Percentiles rank a stretch among this genome's conserved stretches.
phyloP scores from a whole-genome alignment of 1,140 invertebrate species.

The Pogonomyrmex barbatus region DNA sequence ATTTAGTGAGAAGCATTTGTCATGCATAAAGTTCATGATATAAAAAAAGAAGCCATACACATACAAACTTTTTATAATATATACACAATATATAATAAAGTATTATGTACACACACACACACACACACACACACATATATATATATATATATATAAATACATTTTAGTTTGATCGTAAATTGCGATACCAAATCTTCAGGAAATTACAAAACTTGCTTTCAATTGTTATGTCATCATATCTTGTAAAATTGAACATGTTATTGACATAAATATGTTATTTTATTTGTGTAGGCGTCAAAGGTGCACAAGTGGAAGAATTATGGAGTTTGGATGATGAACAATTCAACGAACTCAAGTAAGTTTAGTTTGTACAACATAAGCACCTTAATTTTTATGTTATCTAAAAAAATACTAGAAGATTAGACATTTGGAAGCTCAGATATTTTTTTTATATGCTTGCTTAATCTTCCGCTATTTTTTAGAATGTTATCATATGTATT shows the following conservation, averaged over 20 bases:
- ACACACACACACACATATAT: too few species aligned
- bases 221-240: background rate
- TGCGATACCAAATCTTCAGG: background rate
- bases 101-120: background rate
- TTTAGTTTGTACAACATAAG: conserved; percentile 62
- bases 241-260: conserved; percentile 4
- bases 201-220: background rate
- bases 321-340: conserved; percentile 96
- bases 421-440: background rate
- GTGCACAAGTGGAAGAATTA: conserved; percentile 98
- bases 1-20: background rate
- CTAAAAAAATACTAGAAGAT: background rate
- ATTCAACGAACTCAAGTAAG: conserved; percentile 96
- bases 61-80: too few species aligned
- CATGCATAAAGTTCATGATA: background rate
- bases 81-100: too few species aligned
- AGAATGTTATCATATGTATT: background rate
- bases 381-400: conserved; percentile 55
- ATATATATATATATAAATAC: background rate
- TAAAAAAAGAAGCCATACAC: too few species aligned
- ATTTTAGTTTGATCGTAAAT: background rate
- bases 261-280: conserved; percentile 19
- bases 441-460: background rate
- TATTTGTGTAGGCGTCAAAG: conserved; percentile 91
- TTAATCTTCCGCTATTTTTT: background rate